Evolutionary conservation across 2,888 invertebrate genomes (phyloP).

Genomic region (Rhagium mordax): DNA sequence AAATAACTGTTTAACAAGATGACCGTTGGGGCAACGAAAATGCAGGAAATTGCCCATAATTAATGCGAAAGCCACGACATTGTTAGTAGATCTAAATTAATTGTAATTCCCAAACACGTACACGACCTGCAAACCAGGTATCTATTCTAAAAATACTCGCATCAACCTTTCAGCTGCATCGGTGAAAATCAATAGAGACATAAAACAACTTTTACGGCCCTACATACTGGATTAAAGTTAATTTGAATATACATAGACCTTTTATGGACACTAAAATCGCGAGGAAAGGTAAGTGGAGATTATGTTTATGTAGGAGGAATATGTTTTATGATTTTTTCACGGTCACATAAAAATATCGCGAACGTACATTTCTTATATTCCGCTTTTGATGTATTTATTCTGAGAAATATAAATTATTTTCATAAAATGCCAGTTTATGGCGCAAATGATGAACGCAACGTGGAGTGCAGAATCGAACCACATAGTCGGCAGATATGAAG

Average conservation of each 20-base stretch:
- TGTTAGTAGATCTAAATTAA: too few relatives aligned
- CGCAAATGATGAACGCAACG: not conserved
- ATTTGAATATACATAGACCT: conserved; percentile 54
- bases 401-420: not conserved
- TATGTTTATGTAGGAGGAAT: conserved; percentile 52
- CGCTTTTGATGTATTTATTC: not conserved
- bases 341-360: not conserved
- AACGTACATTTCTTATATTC: not conserved
- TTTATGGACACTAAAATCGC: conserved; percentile 51
- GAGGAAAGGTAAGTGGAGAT: conserved; percentile 54
- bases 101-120: not conserved
- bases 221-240: conserved; percentile 39
- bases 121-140: not conserved
- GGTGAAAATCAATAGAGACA: conserved; percentile 22
- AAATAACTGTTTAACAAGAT: too few relatives aligned
- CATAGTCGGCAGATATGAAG: too few relatives aligned
- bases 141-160: not conserved
- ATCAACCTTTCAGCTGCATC: not conserved
- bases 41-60: too few relatives aligned
- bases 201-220: conserved; percentile 10
- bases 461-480: not conserved
- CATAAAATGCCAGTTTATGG: not conserved
- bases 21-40: too few relatives aligned
- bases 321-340: conserved; percentile 52
- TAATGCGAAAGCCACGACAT: too few relatives aligned